Evolutionary conservation across 2,888 invertebrate species (phyloP).

Genomic region (Cloeon dipterum): DNA sequence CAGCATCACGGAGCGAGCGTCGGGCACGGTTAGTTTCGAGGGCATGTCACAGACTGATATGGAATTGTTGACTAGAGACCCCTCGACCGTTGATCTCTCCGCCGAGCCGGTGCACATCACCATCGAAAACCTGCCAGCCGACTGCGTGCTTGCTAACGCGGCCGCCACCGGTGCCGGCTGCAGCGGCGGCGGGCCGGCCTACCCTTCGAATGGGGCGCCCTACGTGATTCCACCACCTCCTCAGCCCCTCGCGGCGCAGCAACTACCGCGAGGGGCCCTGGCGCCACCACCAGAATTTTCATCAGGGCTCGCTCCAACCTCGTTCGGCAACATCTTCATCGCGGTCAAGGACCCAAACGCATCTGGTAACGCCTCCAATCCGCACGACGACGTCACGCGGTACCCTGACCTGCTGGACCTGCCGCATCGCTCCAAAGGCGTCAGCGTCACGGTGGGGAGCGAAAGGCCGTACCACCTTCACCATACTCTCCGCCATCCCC

Average conservation of each 20-base stretch:
- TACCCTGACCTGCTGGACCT: conserved; percentile 63
- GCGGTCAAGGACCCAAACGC: conserved; percentile 48
- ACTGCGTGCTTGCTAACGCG: background rate
- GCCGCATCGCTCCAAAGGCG: conserved; percentile 27
- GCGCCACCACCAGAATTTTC: conserved; percentile 27
- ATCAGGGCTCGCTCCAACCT: conserved; percentile 21
- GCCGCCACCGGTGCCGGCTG: conserved; percentile 9
- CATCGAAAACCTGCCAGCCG: conserved; percentile 18
- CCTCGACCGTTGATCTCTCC: background rate
- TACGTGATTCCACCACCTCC: conserved; percentile 25
- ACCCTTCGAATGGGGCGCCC: conserved; percentile 21
- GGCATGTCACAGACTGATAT: conserved; percentile 34
- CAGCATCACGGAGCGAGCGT: conserved; percentile 40
- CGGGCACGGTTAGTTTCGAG: conserved; percentile 31
- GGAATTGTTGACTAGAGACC: conserved; percentile 17
- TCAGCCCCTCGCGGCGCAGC: background rate
- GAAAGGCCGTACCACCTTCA: background rate
- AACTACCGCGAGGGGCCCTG: conserved; percentile 2
- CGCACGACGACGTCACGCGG: conserved; percentile 26
- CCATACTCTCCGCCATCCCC: background rate
- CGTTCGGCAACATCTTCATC: conserved; percentile 60
- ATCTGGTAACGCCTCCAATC: conserved; percentile 23
- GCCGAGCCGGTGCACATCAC: conserved; percentile 25
- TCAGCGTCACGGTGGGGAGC: conserved; percentile 17
- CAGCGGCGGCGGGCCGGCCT: conserved; percentile 18